A percentile compares a stretch with the other conserved stretches of the same genome.
Evolutionary conservation across 2,113 vertebrate genomes (phyloP).

Genomic region (Alethe diademata): DNA sequence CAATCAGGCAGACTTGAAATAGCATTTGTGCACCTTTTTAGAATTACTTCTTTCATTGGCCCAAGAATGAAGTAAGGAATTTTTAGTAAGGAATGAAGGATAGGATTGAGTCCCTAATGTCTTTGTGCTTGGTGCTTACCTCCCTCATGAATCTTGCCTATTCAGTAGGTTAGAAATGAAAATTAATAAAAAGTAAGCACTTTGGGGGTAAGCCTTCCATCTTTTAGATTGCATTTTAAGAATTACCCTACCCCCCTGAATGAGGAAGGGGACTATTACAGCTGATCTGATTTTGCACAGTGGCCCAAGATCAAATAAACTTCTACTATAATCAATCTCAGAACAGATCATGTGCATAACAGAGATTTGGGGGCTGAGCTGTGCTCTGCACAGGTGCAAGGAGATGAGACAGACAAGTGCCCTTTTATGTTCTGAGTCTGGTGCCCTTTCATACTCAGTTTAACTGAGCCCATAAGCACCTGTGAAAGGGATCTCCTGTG

Average conservation of each 20-base stretch:
- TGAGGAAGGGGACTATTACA: background rate
- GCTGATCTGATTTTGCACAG: background rate
- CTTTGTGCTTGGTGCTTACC: background rate
- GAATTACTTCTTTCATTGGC: background rate
- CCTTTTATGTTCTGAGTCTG: background rate
- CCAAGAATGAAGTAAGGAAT: background rate
- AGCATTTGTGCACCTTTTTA: background rate
- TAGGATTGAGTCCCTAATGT: background rate
- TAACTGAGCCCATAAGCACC: background rate
- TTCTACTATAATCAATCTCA: background rate
- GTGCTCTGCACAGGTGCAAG: background rate
- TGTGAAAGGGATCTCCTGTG: background rate
- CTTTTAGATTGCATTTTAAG: background rate
- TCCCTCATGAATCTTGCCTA: background rate
- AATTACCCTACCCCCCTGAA: accelerated
- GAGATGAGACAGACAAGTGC: background rate
- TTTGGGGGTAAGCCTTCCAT: background rate
- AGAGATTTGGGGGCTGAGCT: background rate
- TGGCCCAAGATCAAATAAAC: background rate
- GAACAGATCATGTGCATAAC: background rate
- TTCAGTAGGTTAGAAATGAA: background rate
- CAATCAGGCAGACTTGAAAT: background rate
- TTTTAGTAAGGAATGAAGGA: background rate
- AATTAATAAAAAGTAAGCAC: background rate
- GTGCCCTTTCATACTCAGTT: background rate